A percentile compares a stretch with the other conserved stretches of the same genome.
Conservation (phyloP, 2,888 invertebrate genomes). For the Cosmorhoe ocellata region DNA sequence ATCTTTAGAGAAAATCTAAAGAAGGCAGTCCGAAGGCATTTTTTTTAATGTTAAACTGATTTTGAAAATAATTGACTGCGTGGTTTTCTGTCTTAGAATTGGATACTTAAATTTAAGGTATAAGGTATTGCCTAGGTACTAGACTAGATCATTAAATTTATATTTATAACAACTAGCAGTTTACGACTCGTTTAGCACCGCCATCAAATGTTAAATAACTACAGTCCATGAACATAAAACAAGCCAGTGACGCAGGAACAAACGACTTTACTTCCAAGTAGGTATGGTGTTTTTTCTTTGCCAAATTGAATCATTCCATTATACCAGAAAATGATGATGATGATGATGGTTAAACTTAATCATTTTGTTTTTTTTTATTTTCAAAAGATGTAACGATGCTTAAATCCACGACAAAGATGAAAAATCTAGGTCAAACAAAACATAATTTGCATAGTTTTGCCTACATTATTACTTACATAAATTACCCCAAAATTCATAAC, state of each 20-base stretch:
- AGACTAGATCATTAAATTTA: not conserved
- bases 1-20: no score
- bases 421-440: not conserved
- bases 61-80: no score
- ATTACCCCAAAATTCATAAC: constrained; percentile 18
- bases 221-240: constrained; percentile 26
- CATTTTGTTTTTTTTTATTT: no score
- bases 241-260: not conserved
- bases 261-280: no score
- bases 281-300: no score
- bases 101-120: not conserved
- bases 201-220: constrained; percentile 23
- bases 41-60: no score
- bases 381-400: no score
- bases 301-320: no score
- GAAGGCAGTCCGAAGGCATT: no score
- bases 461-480: not conserved
- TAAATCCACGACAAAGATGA: no score
- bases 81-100: not conserved
- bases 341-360: no score
- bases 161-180: constrained; percentile 9
- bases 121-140: not conserved
- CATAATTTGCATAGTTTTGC: constrained; percentile 5
- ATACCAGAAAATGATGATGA: no score
- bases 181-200: constrained; percentile 16